Conservation (phyloP, 2,113 vertebrate genomes). For the Macquaria australasica region DNA sequence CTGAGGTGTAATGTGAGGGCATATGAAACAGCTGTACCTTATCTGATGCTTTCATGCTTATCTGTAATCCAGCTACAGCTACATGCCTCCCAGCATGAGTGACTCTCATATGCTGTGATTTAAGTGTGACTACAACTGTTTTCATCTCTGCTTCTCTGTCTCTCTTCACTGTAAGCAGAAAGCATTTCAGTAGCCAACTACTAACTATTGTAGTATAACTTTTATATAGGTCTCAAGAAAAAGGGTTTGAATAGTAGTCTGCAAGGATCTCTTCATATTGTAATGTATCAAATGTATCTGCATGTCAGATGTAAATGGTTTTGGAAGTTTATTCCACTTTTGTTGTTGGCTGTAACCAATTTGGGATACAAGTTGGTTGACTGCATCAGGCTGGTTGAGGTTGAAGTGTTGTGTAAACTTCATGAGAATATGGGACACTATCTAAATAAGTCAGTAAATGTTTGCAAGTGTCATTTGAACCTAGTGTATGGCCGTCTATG, state of each 20-base stretch:
- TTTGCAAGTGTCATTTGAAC: not conserved
- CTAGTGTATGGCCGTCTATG: not conserved
- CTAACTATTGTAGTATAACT: not conserved
- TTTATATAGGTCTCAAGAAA: not conserved
- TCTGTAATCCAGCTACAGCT: slow-evolving; percentile 30
- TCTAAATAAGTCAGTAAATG: not conserved
- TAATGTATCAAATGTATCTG: not conserved
- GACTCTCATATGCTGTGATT: slow-evolving; percentile 26
- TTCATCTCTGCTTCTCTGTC: not conserved
- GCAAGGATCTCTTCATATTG: not conserved
- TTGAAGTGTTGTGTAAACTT: too few species aligned
- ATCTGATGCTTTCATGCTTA: slow-evolving; percentile 56
- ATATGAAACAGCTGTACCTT: slow-evolving; percentile 54
- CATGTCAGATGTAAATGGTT: not conserved
- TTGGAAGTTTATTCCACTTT: not conserved
- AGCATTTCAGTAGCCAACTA: not conserved
- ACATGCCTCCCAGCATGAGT: slow-evolving; percentile 7
- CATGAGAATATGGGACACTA: not conserved
- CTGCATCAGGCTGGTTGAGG: not conserved
- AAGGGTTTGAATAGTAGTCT: not conserved
- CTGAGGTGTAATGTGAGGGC: slow-evolving; percentile 64
- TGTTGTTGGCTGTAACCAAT: not conserved
- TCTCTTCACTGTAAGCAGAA: not conserved
- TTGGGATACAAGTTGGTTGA: not conserved
- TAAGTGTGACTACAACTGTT: slow-evolving; percentile 23